phyloP scores from a whole-genome alignment of 1,140 invertebrate species.

The Sipha flava region DNA sequence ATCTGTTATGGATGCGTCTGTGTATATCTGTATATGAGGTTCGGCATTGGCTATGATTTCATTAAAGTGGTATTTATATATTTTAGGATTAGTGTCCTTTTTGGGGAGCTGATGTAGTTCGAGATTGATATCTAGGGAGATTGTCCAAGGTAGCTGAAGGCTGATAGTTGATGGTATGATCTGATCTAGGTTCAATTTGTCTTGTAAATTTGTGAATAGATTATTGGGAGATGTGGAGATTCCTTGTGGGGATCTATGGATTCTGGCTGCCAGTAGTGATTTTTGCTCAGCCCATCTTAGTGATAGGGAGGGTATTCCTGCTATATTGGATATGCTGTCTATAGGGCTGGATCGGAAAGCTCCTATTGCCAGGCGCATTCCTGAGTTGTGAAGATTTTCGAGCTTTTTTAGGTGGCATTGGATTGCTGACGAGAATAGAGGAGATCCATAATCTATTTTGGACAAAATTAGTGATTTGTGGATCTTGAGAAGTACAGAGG shows the following conservation, averaged over 20 bases:
- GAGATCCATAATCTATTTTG: too few relatives aligned
- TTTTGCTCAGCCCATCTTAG: not conserved
- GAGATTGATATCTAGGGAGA: too few relatives aligned
- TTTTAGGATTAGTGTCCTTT: too few relatives aligned
- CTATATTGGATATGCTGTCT: not conserved
- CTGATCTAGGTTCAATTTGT: too few relatives aligned
- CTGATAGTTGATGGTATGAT: too few relatives aligned
- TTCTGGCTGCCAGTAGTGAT: not conserved
- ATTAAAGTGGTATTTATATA: not conserved
- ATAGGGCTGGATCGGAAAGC: not conserved
- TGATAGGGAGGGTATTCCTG: conserved; percentile 5
- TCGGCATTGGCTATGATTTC: not conserved
- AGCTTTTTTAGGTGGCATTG: too few relatives aligned
- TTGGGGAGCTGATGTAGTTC: too few relatives aligned
- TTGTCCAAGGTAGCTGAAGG: too few relatives aligned
- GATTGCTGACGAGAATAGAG: too few relatives aligned
- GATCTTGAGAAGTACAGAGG: not conserved
- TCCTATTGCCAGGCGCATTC: not conserved
- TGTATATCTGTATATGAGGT: not conserved
- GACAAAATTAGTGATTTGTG: not conserved
- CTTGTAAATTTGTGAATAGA: too few relatives aligned
- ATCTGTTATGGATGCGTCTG: not conserved
- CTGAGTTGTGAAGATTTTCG: not conserved
- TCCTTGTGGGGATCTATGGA: too few relatives aligned
- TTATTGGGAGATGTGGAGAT: too few relatives aligned